phyloP scores from a whole-genome alignment of 2,113 vertebrate species.

The Proteles cristata region DNA sequence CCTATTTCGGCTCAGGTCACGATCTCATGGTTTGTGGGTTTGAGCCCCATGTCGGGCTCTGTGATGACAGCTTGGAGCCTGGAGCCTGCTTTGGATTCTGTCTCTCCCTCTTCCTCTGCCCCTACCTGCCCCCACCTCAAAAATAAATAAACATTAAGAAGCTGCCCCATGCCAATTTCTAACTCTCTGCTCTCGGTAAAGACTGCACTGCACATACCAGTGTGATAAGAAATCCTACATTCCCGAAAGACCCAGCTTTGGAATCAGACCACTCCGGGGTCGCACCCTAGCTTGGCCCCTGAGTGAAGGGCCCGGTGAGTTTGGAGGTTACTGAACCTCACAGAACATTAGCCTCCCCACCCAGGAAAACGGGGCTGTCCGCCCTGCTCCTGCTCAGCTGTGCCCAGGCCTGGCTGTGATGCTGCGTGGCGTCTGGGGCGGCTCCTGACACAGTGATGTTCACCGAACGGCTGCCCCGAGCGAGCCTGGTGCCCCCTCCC shows the following conservation, averaged over 20 bases:
- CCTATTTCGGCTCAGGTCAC: too few species aligned
- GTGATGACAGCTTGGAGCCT: too few species aligned
- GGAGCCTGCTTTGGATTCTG: too few species aligned
- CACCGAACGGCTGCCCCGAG: not conserved
- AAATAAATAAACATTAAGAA: too few species aligned
- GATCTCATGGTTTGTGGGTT: too few species aligned
- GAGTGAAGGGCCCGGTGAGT: not conserved
- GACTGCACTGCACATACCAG: too few species aligned
- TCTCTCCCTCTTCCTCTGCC: too few species aligned
- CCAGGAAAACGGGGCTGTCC: fast-evolving
- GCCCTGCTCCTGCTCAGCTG: not conserved
- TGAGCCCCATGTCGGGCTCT: too few species aligned
- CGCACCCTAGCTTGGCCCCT: not conserved
- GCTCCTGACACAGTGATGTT: fast-evolving
- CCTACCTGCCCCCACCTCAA: too few species aligned
- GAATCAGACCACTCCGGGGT: not conserved
- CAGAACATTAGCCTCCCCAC: not conserved
- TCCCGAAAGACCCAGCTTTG: not conserved
- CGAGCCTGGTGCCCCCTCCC: fast-evolving
- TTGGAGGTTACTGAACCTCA: not conserved
- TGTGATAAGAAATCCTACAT: not conserved
- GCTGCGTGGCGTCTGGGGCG: fast-evolving
- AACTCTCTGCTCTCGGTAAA: not conserved
- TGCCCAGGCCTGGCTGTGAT: fast-evolving
- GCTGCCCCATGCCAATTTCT: not conserved